Conservation (phyloP, 2,888 invertebrate species). For the Prostheceraeus crozeri region DNA sequence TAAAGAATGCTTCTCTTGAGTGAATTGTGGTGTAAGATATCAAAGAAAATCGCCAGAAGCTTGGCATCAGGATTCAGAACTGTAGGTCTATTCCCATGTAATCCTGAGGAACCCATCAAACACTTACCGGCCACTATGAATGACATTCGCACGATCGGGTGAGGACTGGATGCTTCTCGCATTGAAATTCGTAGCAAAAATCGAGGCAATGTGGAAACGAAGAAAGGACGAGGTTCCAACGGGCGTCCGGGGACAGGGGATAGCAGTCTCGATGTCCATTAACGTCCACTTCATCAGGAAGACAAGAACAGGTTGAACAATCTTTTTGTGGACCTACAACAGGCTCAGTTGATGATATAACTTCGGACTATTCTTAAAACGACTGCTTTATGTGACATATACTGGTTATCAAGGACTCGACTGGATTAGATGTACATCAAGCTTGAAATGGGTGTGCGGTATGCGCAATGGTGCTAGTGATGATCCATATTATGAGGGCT, state of each 20-base stretch:
- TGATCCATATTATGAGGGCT: too few species aligned
- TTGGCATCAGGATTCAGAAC: constrained; percentile 22
- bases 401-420: constrained; percentile 6
- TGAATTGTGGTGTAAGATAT: constrained; percentile 8
- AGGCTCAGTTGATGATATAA: constrained; percentile 7
- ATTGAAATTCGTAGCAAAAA: constrained; percentile 22
- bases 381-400: constrained; percentile 24
- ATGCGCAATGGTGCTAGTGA: too few species aligned
- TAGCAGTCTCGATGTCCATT: neutral
- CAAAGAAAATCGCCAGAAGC: neutral
- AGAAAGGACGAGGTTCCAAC: constrained; percentile 15
- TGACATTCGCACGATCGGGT: neutral
- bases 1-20: constrained; percentile 22
- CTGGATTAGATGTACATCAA: constrained; percentile 16
- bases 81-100: constrained; percentile 23
- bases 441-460: too few species aligned
- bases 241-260: neutral
- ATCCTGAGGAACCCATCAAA: constrained; percentile 22
- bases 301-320: constrained; percentile 2
- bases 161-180: constrained; percentile 6
- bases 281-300: neutral
- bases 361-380: constrained; percentile 14
- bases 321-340: neutral
- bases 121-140: constrained; percentile 7
- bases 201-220: constrained; percentile 18